phyloP scores from a whole-genome alignment of 2,888 invertebrate species.

The Phytoseiulus persimilis region DNA sequence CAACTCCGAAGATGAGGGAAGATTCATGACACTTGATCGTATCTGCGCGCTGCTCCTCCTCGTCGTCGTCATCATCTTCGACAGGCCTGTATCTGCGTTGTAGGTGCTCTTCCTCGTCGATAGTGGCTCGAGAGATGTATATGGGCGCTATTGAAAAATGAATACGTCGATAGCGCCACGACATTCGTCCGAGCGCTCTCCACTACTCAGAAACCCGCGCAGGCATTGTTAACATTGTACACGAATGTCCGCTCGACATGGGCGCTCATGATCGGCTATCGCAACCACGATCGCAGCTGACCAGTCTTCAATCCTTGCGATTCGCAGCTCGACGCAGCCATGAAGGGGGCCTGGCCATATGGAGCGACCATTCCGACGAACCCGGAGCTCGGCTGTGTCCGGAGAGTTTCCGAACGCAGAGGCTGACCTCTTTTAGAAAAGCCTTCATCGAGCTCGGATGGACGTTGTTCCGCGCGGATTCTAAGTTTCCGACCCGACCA shows the following conservation, averaged over 20 bases:
- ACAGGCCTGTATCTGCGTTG: not conserved
- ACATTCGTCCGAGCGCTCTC: not conserved
- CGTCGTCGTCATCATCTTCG: not conserved
- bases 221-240: not conserved
- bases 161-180: constrained; percentile 19
- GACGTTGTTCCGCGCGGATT: no score
- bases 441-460: no score
- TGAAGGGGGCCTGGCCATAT: no score
- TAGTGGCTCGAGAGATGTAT: not conserved
- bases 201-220: not conserved
- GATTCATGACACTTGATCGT: not conserved
- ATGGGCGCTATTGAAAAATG: constrained; percentile 24
- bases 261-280: not conserved
- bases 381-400: no score
- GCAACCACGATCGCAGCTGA: no score
- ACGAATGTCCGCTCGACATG: not conserved
- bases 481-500: no score
- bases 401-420: no score
- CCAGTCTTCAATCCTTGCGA: no score
- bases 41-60: not conserved
- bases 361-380: no score
- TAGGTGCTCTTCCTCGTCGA: not conserved
- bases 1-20: not conserved
- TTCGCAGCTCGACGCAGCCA: no score
- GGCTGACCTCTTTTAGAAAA: no score